Base-by-base conservation (phyloP, 2,888 invertebrate species). In the Hyles lineata region DNA sequence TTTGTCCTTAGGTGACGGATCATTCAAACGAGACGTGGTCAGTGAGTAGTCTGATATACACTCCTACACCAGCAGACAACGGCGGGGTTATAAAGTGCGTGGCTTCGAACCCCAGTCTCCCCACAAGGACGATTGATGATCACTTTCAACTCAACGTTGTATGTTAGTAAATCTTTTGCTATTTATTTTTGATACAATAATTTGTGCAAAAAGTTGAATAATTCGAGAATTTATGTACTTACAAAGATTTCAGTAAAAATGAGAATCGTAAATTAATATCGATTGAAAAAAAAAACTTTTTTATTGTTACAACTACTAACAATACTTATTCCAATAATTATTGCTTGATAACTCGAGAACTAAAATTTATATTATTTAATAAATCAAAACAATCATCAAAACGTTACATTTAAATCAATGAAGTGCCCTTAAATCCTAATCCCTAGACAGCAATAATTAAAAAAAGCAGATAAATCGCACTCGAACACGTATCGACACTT, bases 91-190 rank as follows among this genome's bases (percentile, higher is more conserved):
- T 98, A 75, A 97, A 97, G 86, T 98, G 98, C 88, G 96, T 97
- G 74, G 98, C 98, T 19, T 96, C 97, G 82, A 98, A 98, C 95
- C 97, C 97, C 17, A 95, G 96, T 78, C 95, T 98, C 79, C 96
- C 96, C 15, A 96, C 96, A 71, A 96, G 96, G 71, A 96, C 96
- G 72, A 96, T 98, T 74, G 98, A 98, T 83, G 98, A 98, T 87
- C 96, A 96, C 73, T 95, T 98, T 83, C 96, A 96, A 83, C 95
- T 98, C 80, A 98, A 98, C 91, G 97, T 98, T 85, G 97, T 98
- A 92, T 98, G 98, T 98, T 95, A 98, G 98, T 97, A 91, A 77
- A 70, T 59, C 4, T 73, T 67, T 8, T 52, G 21, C 60, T 50
- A 25, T 52, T 32, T 19, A 11, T 11, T 32, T 15, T 1, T 32